These are phyloP conservation scores for Muntiacus muntjak DNA, from an alignment of 2,113 vertebrate species.

Conservation along the genomic window DNA sequence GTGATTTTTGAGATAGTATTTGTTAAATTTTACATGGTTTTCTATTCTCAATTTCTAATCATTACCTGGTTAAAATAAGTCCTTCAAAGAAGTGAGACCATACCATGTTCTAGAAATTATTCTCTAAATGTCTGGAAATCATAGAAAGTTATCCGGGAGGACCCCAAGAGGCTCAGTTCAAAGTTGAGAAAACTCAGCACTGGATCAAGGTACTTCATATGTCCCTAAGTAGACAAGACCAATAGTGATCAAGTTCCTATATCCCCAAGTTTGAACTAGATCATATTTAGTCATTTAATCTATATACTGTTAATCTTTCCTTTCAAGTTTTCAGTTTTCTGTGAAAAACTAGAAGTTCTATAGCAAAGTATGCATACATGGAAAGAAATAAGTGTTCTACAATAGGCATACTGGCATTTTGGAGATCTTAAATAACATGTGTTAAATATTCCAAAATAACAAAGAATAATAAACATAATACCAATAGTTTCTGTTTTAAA, in stretches of 20 bases:
- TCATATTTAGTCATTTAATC: background rate
- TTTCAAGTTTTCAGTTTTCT: background rate
- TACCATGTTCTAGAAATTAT: background rate
- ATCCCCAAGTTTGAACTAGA: background rate
- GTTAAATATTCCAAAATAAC: background rate
- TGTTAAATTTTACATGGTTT: background rate
- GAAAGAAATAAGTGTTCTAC: background rate
- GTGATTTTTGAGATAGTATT: background rate
- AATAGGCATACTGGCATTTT: background rate
- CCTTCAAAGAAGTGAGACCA: background rate
- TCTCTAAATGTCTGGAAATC: background rate
- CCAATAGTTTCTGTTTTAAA: background rate
- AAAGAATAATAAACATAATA: background rate
- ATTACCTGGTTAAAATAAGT: background rate
- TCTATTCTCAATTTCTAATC: background rate
- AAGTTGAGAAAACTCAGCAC: background rate
- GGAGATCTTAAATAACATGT: background rate
- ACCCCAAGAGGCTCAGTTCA: background rate
- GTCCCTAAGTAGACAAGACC: background rate
- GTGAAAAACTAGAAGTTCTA: background rate
- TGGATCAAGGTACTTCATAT: background rate
- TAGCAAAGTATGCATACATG: accelerated
- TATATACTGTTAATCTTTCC: background rate
- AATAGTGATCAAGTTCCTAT: background rate
- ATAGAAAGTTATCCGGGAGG: background rate